Conservation (phyloP, 2,113 vertebrate genomes). For the Serinus canaria region DNA sequence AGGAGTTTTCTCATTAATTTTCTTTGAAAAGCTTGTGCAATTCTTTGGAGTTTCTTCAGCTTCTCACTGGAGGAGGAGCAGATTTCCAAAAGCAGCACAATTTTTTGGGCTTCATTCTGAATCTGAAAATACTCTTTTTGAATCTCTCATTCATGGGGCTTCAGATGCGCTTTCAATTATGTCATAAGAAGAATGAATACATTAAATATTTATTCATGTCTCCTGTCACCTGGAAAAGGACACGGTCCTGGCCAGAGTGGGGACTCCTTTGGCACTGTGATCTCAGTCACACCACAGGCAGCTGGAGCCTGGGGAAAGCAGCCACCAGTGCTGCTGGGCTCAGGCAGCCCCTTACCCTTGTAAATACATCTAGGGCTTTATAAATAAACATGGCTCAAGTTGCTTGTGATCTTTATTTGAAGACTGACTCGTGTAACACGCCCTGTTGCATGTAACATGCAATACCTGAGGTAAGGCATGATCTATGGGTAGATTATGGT, state of each 20-base stretch:
- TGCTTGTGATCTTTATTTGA: background rate
- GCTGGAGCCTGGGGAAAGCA: background rate
- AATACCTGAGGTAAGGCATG: background rate
- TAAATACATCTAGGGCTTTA: background rate
- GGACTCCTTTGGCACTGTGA: background rate
- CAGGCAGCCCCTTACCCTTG: background rate
- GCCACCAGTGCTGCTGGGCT: background rate
- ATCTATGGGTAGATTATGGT: background rate
- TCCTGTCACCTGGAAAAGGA: background rate
- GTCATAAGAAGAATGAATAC: background rate
- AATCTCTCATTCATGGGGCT: background rate
- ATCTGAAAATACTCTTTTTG: background rate
- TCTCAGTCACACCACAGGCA: background rate
- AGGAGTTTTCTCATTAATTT: background rate
- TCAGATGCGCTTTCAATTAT: background rate
- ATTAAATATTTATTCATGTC: background rate
- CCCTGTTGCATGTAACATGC: background rate
- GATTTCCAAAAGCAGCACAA: background rate
- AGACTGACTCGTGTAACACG: accelerated
- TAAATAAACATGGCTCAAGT: background rate
- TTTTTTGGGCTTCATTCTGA: background rate
- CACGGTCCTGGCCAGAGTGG: background rate
- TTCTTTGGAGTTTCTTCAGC: background rate
- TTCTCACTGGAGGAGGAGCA: background rate
- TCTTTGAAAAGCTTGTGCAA: background rate